Evolutionary conservation across 2,113 vertebrate genomes (phyloP).

Genomic region (Boleophthalmus pectinirostris): DNA sequence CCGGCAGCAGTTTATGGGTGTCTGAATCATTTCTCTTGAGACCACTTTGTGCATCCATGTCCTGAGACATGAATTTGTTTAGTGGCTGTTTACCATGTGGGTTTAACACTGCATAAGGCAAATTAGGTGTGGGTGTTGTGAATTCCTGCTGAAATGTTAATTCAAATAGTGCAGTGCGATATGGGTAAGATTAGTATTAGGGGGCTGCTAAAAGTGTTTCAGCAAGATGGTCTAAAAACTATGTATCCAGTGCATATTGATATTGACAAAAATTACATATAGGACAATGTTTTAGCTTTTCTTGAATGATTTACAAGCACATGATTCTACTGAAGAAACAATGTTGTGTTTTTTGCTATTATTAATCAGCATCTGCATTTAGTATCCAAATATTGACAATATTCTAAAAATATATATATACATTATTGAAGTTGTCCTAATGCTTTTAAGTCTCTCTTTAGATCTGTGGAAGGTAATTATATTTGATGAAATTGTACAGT

Average conservation of each 20-base stretch:
- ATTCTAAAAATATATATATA: too few species aligned
- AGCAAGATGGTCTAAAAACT: not conserved
- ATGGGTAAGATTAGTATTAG: not conserved
- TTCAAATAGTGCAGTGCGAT: not conserved
- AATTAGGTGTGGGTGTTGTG: constrained; percentile 45
- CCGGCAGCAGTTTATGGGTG: constrained; percentile 59
- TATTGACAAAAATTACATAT: not conserved
- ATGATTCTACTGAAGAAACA: too few species aligned
- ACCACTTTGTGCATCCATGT: constrained; percentile 23
- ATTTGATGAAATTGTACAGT: too few species aligned
- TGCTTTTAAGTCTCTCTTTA: too few species aligned
- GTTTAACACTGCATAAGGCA: constrained; percentile 35
- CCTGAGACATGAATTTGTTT: constrained; percentile 8
- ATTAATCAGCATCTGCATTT: too few species aligned
- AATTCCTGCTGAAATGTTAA: constrained; percentile 16
- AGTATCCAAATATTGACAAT: too few species aligned
- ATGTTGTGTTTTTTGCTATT: too few species aligned
- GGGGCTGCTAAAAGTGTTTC: not conserved
- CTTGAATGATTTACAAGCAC: too few species aligned
- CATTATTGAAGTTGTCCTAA: too few species aligned
- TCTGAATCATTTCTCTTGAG: constrained; percentile 64
- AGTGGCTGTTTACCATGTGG: constrained; percentile 5
- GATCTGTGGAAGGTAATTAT: too few species aligned
- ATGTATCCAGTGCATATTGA: not conserved
- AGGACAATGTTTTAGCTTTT: too few species aligned